Conservation (phyloP, 1,140 invertebrate genomes). For the Stenopsyche tienmushanensis region DNA sequence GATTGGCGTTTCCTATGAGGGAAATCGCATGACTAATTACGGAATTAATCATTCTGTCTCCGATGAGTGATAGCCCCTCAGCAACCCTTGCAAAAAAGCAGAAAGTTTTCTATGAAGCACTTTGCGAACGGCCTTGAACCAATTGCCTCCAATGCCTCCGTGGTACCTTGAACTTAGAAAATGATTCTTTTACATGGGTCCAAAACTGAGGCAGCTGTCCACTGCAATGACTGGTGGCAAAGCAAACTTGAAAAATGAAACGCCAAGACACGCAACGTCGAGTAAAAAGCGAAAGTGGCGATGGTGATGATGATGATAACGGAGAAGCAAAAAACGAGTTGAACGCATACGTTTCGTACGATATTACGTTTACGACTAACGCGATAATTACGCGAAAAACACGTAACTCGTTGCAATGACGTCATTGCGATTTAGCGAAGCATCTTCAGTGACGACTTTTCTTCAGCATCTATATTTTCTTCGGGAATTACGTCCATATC, state of each 20-base stretch:
- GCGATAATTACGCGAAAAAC: not conserved
- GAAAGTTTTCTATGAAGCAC: not conserved
- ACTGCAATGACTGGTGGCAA: not conserved
- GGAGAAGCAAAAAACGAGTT: not conserved
- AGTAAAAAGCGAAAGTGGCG: slow-evolving; percentile 13
- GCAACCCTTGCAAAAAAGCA: too few species aligned
- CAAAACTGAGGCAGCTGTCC: slow-evolving; percentile 4
- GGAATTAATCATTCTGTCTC: too few species aligned
- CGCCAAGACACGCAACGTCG: not conserved
- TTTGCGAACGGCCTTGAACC: slow-evolving; percentile 3
- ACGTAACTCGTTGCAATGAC: not conserved
- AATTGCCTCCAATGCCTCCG: not conserved
- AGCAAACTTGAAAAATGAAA: not conserved
- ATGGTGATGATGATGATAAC: not conserved
- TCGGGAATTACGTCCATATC: too few species aligned
- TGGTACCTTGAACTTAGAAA: not conserved
- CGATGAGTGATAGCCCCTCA: too few species aligned
- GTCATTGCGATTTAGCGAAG: not conserved
- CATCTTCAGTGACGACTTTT: too few species aligned
- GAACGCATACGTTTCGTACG: not conserved
- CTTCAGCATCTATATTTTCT: too few species aligned
- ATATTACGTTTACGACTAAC: not conserved
- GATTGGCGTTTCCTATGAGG: too few species aligned
- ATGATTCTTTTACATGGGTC: not conserved
- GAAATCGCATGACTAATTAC: too few species aligned